Percentiles rank a stretch among this genome's conserved stretches.
phyloP scores from a whole-genome alignment of 1,140 invertebrate species.

The Aleiodes sp. region DNA sequence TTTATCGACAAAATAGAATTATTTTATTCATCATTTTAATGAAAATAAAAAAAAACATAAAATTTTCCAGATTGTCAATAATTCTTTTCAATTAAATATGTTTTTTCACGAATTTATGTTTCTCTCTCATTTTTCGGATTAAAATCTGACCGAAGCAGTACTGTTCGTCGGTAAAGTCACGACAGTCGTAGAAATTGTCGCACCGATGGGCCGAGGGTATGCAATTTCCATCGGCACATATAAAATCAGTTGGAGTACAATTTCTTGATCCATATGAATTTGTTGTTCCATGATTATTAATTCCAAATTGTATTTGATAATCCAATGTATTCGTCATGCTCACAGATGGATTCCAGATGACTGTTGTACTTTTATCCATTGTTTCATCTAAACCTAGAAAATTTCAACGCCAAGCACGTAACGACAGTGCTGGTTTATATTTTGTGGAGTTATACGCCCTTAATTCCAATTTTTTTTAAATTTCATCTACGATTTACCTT shows the following conservation, averaged over 20 bases:
- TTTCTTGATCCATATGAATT: constrained; percentile 58
- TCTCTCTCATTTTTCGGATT: background rate
- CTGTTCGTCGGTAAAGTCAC: constrained; percentile 91
- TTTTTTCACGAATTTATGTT: constrained; percentile 37
- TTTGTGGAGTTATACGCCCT: background rate
- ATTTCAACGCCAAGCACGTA: constrained; percentile 56
- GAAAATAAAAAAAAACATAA: constrained; percentile 25
- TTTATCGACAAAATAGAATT: constrained; percentile 3
- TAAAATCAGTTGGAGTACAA: constrained; percentile 69
- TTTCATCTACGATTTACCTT: background rate
- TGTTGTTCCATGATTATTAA: constrained; percentile 34
- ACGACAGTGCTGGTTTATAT: constrained; percentile 25
- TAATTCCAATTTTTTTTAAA: background rate
- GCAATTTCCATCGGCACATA: constrained; percentile 74
- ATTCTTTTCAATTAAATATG: background rate
- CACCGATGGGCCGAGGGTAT: constrained; percentile 76
- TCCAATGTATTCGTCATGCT: constrained; percentile 47
- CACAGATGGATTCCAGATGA: constrained; percentile 45
- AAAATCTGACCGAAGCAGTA: constrained; percentile 77
- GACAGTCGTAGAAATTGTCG: constrained; percentile 89
- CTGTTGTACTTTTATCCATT: constrained; percentile 56
- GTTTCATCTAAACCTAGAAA: constrained; percentile 60
- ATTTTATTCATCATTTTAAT: background rate
- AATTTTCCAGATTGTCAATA: constrained; percentile 51
- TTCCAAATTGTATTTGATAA: constrained; percentile 54